Evolutionary conservation across 2,113 vertebrate genomes (phyloP), one percentile per base, ranked within the genome.

Genomic region (Megaleporinus macrocephalus): DNA sequence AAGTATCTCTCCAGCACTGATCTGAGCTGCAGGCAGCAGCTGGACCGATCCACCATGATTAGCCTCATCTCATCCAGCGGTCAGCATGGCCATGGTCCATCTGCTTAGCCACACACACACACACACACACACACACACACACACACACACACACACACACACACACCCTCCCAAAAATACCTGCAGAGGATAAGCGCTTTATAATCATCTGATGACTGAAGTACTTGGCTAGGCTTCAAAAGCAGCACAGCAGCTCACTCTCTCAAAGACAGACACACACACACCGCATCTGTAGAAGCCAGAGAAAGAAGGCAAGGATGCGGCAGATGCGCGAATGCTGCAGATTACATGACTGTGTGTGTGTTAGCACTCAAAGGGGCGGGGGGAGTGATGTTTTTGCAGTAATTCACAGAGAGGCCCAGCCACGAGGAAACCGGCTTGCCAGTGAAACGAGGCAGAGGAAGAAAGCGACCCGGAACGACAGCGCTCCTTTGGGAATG

Each of bases 401-500:
- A 68, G 65, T 36, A 61, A 61, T 61, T 61, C 57, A 61, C 57
- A 26, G 57, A 2, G 11, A 61, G 57, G 57, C 57, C 57, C n/a
- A 59, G 57, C 57, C 57, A 61, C n/a, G 24, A 61, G 57, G n/a
- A 61, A 53, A 73, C 49, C 70, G 29, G 70, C 78, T 69, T 72
- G 66, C 29, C 59, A 47, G 78, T 16, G 1, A 53, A 79, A 72
- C 1, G 22, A 73, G 55, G 59, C 33, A 80, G 78, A 70, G 66
- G 24, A 41, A 59, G 78, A 55, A 71, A 73, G 79, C 55, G 41
- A 73, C 72, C 36, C 70, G 47, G 69, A 65, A 73, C 78, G 51
- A 59, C 26, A 80, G 69, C 16, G 79, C 63, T 80, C 79, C 79
- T 80, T 73, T 73, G 79, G 79, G 69, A 80, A 80, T 53, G 14